phyloP scores from a whole-genome alignment of 2,888 invertebrate genomes.

The Macrosoma leucophasiata region DNA sequence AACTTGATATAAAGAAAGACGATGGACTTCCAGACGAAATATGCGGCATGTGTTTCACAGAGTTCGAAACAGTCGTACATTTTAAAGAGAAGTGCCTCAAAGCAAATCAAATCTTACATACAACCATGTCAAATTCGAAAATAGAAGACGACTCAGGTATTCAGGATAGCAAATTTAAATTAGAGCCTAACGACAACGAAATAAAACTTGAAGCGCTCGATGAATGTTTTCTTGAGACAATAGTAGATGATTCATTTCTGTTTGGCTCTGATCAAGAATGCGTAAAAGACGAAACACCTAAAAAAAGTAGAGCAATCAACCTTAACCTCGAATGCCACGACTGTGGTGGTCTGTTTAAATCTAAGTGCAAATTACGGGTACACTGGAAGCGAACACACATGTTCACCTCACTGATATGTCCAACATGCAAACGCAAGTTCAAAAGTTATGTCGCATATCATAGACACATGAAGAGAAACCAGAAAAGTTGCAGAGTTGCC shows the following conservation, averaged over 20 bases:
- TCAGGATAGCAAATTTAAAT: slow-evolving; percentile 1
- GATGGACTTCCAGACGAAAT: slow-evolving; percentile 55
- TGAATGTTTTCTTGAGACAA: slow-evolving; percentile 17
- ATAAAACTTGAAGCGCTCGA: slow-evolving; percentile 20
- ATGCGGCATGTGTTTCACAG: slow-evolving; percentile 47
- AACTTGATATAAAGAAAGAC: slow-evolving; percentile 40
- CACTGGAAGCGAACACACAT: slow-evolving; percentile 42
- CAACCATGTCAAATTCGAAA: slow-evolving; percentile 19
- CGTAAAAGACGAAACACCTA: slow-evolving; percentile 5
- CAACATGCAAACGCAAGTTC: slow-evolving; percentile 35
- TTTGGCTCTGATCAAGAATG: slow-evolving; percentile 7
- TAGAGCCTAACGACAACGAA: slow-evolving; percentile 17
- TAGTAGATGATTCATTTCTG: slow-evolving; percentile 6
- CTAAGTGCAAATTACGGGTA: slow-evolving; percentile 42
- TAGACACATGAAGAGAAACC: slow-evolving; percentile 32
- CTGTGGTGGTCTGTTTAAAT: slow-evolving; percentile 38
- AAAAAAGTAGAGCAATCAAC: slow-evolving; percentile 32
- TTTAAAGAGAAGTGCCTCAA: slow-evolving; percentile 53
- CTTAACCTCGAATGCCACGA: slow-evolving; percentile 42
- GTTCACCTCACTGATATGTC: slow-evolving; percentile 31
- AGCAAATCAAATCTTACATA: slow-evolving; percentile 38
- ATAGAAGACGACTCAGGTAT: slow-evolving; percentile 8
- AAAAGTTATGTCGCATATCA: slow-evolving; percentile 39
- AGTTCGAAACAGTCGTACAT: slow-evolving; percentile 44
- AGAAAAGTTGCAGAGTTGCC: slow-evolving; percentile 31